phyloP scores from a whole-genome alignment of 2,888 invertebrate genomes.

The Dermolepida albohirtum region DNA sequence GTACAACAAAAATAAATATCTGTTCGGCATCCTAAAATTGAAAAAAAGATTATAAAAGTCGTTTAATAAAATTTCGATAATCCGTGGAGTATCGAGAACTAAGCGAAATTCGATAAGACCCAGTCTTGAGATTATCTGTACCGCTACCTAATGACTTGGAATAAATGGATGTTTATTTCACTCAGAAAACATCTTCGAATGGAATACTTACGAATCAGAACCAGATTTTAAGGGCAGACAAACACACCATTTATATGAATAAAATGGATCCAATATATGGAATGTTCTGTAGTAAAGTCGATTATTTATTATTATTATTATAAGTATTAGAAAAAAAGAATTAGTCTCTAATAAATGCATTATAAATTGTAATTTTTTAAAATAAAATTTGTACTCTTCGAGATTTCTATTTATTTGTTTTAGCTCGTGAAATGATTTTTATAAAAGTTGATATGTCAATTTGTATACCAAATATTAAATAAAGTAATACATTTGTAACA shows the following conservation, averaged over 20 bases:
- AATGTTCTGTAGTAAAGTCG: too few relatives aligned
- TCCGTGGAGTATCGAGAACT: slow-evolving; percentile 20
- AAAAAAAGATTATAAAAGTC: slow-evolving; percentile 16
- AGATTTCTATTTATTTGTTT: too few relatives aligned
- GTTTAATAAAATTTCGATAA: slow-evolving; percentile 28
- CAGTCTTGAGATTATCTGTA: slow-evolving; percentile 13
- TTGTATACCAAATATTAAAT: too few relatives aligned
- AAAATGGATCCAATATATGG: neutral
- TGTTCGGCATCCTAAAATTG: slow-evolving; percentile 1
- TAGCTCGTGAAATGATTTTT: too few relatives aligned
- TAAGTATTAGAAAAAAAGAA: too few relatives aligned
- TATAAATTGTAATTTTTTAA: too few relatives aligned
- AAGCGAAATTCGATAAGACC: slow-evolving; percentile 24
- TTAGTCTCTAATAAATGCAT: too few relatives aligned
- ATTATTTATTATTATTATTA: too few relatives aligned
- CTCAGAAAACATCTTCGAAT: slow-evolving; percentile 8
- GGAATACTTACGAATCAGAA: slow-evolving; percentile 11
- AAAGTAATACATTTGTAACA: too few relatives aligned
- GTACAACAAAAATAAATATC: slow-evolving; percentile 3
- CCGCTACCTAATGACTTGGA: slow-evolving; percentile 18
- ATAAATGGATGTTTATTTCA: slow-evolving; percentile 25
- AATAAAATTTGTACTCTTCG: too few relatives aligned
- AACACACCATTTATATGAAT: neutral
- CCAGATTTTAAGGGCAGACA: neutral
- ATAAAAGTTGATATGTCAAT: too few relatives aligned